phyloP scores from a whole-genome alignment of 2,888 invertebrate species.

The Ormyrus nitidulus region DNA sequence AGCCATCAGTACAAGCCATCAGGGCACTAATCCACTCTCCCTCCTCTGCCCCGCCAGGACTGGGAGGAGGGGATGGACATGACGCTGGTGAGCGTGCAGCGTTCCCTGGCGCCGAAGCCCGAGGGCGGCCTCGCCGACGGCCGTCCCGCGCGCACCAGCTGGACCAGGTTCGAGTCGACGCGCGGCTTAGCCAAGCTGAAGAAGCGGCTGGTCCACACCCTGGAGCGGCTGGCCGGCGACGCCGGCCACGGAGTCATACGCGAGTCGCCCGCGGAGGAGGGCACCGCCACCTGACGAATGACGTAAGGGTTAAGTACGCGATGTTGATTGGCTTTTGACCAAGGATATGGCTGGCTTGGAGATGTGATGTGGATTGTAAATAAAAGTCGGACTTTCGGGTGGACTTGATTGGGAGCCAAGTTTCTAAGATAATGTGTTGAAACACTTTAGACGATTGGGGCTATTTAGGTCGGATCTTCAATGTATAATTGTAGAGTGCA shows the following conservation, averaged over 20 bases:
- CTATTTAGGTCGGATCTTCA: no score
- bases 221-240: constrained; percentile 64
- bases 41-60: constrained; percentile 76
- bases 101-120: constrained; percentile 80
- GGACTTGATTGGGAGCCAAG: no score
- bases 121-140: constrained; percentile 78
- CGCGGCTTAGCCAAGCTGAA: constrained; percentile 68
- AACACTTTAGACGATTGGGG: no score
- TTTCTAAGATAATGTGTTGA: no score
- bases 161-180: constrained; percentile 65
- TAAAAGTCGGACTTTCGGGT: no score
- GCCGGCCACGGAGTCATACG: constrained; percentile 55
- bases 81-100: constrained; percentile 80
- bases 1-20: no score
- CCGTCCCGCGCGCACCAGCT: constrained; percentile 73
- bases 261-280: constrained; percentile 62
- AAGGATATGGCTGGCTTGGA: no score
- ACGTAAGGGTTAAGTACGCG: neutral
- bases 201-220: constrained; percentile 66
- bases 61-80: constrained; percentile 88
- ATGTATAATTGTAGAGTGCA: no score
- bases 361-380: no score
- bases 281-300: neutral
- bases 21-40: neutral
- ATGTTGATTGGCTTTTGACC: constrained; percentile 5